Evolutionary conservation across 2,888 invertebrate species (phyloP), one percentile per base, ranked within the genome.

Genomic region (Philereme transversata): DNA sequence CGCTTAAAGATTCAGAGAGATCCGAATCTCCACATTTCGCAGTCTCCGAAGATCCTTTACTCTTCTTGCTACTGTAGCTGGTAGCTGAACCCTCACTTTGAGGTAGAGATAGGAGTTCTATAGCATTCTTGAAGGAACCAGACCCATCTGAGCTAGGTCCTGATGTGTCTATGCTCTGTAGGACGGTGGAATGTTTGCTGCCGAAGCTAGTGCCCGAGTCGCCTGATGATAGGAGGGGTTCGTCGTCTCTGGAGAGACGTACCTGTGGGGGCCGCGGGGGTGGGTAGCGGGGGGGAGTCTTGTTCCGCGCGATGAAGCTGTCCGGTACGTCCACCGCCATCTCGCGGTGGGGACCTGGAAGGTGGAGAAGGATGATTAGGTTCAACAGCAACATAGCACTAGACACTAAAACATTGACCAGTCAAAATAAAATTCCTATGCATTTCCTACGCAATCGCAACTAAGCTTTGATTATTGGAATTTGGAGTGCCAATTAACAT

Each of bases 301-400:
- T 98, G 89, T 96, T 96, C 79, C 96, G 93, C 73, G 96, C 97
- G 81, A 97, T 95, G 93, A 98, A 98, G 78, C 96, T 96, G 86
- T 98, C 98, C 81, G 99, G 99, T 79, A 98, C 98, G 93, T 99
- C 99, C 88, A 99, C 98, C 85, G 99, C 98, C 97, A 99, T 98
- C 95, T 99, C 99, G 85, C 99, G 96, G 94, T 98, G 98, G 82
- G 97, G 97, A 88, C 96, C 96, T 94, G 90, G 67, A 93, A 90
- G 44, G 48, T 61, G 69, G 4, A 22, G 22, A 45, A 43, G 43
- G 43, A 10, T 43, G 10, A 43, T 43, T 10, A 43, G 43, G 5
- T 43, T 38, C 38, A 4, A 8, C 38, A 38, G 38, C 6, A 38
- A 7, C 3, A 38, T 38, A 43, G 8, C n/a, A 43, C 43, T 4